These are phyloP conservation scores for Peromyscus eremicus DNA, from an alignment of 2,797 vertebrate genomes.

Conservation along the genomic window DNA sequence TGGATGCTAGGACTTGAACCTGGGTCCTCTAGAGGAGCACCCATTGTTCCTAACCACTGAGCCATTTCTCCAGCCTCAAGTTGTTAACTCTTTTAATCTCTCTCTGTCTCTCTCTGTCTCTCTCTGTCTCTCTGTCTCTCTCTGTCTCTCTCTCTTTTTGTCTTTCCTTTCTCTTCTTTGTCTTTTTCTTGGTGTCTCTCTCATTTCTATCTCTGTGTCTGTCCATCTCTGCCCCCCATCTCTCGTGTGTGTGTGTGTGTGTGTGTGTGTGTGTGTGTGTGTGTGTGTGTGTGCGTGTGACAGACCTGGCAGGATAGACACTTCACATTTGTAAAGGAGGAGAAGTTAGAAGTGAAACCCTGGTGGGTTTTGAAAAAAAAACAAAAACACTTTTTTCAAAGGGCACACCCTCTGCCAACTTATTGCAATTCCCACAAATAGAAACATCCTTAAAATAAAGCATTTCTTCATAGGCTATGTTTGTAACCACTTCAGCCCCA, in stretches of 20 bases:
- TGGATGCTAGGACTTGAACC: not conserved
- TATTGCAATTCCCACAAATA: conserved; percentile 59
- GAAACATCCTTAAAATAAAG: conserved; percentile 69
- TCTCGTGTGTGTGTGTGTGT: not conserved
- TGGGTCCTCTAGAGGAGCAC: not conserved
- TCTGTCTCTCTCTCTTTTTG: not conserved
- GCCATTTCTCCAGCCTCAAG: not conserved
- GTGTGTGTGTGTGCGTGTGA: not conserved
- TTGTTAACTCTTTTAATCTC: not conserved
- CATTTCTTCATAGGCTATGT: conserved; percentile 70
- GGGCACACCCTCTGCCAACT: conserved; percentile 54
- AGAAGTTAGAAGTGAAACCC: conserved; percentile 27
- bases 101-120: not conserved
- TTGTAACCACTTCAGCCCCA: conserved; percentile 43
- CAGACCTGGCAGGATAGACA: not conserved
- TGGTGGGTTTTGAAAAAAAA: conserved; percentile 52
- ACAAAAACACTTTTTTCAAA: conserved; percentile 70
- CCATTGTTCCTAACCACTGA: not conserved
- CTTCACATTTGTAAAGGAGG: not conserved
- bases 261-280: not conserved
- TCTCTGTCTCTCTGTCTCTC: not conserved
- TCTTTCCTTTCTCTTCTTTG: not conserved
- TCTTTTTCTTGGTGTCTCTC: not conserved
- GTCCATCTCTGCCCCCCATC: too few relatives aligned
- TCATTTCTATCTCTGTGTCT: not conserved